phyloP scores from a whole-genome alignment of 92 coral and sea anemone genomes.

The Porites evermanni region DNA sequence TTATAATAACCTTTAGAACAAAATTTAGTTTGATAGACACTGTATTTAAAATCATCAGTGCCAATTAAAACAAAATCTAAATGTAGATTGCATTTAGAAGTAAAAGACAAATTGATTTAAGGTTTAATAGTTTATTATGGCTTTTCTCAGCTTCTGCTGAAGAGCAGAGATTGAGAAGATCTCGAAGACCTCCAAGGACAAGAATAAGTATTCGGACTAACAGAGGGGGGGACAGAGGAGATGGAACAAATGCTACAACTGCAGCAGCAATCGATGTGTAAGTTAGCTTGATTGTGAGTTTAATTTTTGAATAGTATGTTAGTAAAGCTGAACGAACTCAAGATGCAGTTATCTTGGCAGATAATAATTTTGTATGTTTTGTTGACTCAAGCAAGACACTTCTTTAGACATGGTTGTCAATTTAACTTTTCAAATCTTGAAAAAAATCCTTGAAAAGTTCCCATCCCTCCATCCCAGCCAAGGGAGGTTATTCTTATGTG shows the following conservation, averaged over 20 bases:
- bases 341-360: too few relatives aligned
- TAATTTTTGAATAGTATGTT: too few relatives aligned
- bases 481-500: too few relatives aligned
- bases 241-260: conserved; percentile 79
- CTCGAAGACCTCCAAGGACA: conserved; percentile 51
- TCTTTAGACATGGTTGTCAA: too few relatives aligned
- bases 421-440: too few relatives aligned
- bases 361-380: too few relatives aligned
- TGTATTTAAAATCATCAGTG: neutral
- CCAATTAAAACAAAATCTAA: too few relatives aligned
- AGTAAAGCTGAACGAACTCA: too few relatives aligned
- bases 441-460: too few relatives aligned
- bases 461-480: too few relatives aligned
- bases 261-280: conserved; percentile 89
- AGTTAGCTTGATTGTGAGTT: conserved; percentile 22
- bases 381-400: too few relatives aligned
- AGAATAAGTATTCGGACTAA: conserved; percentile 65
- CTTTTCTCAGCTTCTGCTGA: conserved; percentile 23
- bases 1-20: too few relatives aligned
- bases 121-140: neutral
- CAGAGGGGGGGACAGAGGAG: conserved; percentile 49
- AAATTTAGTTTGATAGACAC: neutral
- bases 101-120: neutral
- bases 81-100: neutral
- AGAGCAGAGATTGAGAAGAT: conserved; percentile 57